Conservation (phyloP, 2,888 invertebrate species). For the Gortyna flavago region DNA sequence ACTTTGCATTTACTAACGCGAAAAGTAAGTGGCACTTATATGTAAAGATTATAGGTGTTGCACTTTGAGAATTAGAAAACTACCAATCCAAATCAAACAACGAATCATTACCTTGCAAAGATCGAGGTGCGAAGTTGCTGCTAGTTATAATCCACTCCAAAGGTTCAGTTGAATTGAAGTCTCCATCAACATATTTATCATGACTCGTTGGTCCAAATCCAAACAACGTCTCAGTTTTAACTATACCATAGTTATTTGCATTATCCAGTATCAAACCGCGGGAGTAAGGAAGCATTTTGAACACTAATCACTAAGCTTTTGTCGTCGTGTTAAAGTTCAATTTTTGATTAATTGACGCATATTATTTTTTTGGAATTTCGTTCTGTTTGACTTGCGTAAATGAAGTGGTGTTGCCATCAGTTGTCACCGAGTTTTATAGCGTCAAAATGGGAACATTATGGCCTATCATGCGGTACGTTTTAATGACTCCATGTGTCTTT, state of each 20-base stretch:
- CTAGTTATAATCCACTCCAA: slow-evolving; percentile 79
- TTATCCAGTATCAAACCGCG: slow-evolving; percentile 78
- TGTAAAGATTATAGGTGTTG: not conserved
- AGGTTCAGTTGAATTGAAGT: slow-evolving; percentile 74
- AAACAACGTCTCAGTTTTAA: slow-evolving; percentile 82
- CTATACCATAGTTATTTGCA: slow-evolving; percentile 80
- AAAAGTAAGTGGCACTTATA: not conserved
- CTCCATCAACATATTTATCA: slow-evolving; percentile 71
- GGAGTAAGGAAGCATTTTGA: slow-evolving; percentile 80
- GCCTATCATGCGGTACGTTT: slow-evolving; percentile 77
- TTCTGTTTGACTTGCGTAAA: slow-evolving; percentile 36
- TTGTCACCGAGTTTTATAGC: slow-evolving; percentile 78
- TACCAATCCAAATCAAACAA: not conserved
- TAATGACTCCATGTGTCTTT: slow-evolving; percentile 67
- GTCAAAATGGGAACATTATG: slow-evolving; percentile 75
- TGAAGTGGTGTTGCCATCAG: slow-evolving; percentile 46
- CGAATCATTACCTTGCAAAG: slow-evolving; percentile 75
- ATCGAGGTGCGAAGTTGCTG: slow-evolving; percentile 75
- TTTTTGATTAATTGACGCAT: slow-evolving; percentile 29
- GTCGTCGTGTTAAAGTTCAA: slow-evolving; percentile 35
- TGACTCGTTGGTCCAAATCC: slow-evolving; percentile 74
- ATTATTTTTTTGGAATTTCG: not conserved
- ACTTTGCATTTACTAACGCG: too few relatives aligned
- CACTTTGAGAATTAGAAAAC: not conserved
- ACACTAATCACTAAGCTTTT: not conserved